Evolutionary conservation across 2,888 invertebrate species (phyloP).

Genomic region (Timema podura): DNA sequence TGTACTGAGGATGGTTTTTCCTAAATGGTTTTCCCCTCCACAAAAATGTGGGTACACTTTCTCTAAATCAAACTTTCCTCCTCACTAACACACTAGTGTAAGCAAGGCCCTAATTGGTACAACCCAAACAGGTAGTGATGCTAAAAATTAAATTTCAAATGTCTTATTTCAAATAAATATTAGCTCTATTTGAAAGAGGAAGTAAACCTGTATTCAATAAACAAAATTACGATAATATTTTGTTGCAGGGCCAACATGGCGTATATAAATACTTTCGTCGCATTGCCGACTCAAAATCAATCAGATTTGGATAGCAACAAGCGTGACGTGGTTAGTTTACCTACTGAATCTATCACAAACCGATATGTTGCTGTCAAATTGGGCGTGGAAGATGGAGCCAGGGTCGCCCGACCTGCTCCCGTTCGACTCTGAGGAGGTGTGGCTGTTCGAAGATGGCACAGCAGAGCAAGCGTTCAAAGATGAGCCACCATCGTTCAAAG

Average conservation of each 20-base stretch:
- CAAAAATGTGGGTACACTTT: too few relatives aligned
- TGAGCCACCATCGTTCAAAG: conserved; percentile 35
- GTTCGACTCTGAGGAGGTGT: conserved; percentile 35
- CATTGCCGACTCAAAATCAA: conserved; percentile 58
- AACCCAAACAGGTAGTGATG: too few relatives aligned
- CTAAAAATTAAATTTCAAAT: too few relatives aligned
- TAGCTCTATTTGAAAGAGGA: too few relatives aligned
- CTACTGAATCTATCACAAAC: conserved; percentile 23
- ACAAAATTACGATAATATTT: conserved; percentile 22
- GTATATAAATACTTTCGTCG: conserved; percentile 60
- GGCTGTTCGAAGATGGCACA: conserved; percentile 38
- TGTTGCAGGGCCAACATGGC: conserved; percentile 80
- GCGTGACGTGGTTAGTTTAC: conserved; percentile 29
- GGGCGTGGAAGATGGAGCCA: conserved; percentile 53
- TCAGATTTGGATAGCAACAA: conserved; percentile 39
- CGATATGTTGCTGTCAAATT: conserved; percentile 35
- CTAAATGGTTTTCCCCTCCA: too few relatives aligned
- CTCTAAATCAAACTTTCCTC: too few relatives aligned
- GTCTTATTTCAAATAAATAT: too few relatives aligned
- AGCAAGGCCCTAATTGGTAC: too few relatives aligned
- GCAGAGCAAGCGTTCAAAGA: conserved; percentile 38
- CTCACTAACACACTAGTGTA: too few relatives aligned
- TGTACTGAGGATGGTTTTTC: too few relatives aligned
- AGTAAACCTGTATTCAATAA: neutral
- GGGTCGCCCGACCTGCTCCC: conserved; percentile 48